Evolutionary conservation across 2,113 vertebrate genomes (phyloP), one percentile per base, ranked within the genome.

Genomic region (Xiphophorus couchianus): DNA sequence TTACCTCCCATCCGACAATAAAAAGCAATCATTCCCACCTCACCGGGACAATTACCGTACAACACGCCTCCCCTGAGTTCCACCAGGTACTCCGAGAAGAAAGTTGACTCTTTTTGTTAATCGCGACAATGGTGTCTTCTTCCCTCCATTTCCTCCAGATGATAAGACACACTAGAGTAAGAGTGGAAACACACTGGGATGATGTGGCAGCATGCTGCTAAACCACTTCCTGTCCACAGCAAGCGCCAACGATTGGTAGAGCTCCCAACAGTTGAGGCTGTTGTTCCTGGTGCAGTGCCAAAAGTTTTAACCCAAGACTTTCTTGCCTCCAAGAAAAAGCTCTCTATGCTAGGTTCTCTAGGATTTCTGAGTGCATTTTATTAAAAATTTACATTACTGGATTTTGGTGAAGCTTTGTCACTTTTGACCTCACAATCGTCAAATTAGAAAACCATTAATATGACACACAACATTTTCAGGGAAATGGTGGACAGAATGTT

Each of bases 1-100:
- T 95, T 94, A 89, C 93, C 83, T 91, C 90, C 93, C 77, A 9
- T 86, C 90, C 94, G 95, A 76, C 95, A 76, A 89, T 81, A 92
- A 85, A 94, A 95, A 92, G 89, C 79, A 81, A 90, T 89, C 81
- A 86, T 86, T 90, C 73, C 83, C 93, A 90, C 90, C 90, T 88
- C 84, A 80, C 83, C 63, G 25, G 76, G 87, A 87, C 87, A 95
- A 93, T 94, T 86, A 88, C 84, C 39, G 68, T 48, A 85, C 80
- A 74, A 70, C 78, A 84, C 78, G 84, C 61, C 80, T 67, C 74
- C 78, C 42, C 61, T 60, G 76, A 63, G 78, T 60, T 25, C 73
- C 71, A 42, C 67, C 29, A 81, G 74, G 73, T 68, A 83, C 62
- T 71, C 48, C 4, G 4, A 28, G 66, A 65, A 60, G 30, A 72